Base-by-base conservation (phyloP, 2,888 invertebrate genomes). In the Drosophila koepferae region DNA sequence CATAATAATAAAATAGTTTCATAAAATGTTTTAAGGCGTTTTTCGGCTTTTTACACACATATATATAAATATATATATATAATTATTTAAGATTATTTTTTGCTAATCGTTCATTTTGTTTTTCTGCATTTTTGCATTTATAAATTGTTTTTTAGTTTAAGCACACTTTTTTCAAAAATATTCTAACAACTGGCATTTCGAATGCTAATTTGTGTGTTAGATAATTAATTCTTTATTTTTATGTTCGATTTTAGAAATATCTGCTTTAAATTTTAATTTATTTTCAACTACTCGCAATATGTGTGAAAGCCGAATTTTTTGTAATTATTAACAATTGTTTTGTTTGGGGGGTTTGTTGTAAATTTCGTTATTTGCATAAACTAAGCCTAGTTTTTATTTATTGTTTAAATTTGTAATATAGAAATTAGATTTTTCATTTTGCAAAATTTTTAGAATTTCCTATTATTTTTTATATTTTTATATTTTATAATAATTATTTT, bases 11-110 rank as follows among this genome's bases (percentile, higher is more conserved):
- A 88, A 86, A 87, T 82, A 85, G 84, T 86, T 91, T 86, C 86
- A 88, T 89, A 89, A 82, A 77, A 80, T 77, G 77, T 80, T 77
- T 84, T 86, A 90, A 90, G 86, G 86, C 86, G 82, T 80, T 88
- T 88, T 74, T 86, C 86, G 81, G 88, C 77, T 87, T 63, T 85
- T 77, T 81, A 84, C 82, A 82, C 63, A 69, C 56, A 72, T 23
- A 66, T 54, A 71, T 54, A 59, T 46, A 53, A n/a, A 31, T 28
- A 67, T 55, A 55, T 63, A 46, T 49, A 28, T 58, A 44, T 58
- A 54, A 14, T 53, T 54, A 40, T 46, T 34, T 64, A 49, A 60
- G 49, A 65, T 63, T 63, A 69, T 65, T 69, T 66, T 65, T 74
- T 77, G 65, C 77, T 73, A 77, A 69, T 64, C 61, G 60, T 66